Evolutionary conservation across 2,888 invertebrate genomes (phyloP).

Genomic region (Xanthorhoe designata): DNA sequence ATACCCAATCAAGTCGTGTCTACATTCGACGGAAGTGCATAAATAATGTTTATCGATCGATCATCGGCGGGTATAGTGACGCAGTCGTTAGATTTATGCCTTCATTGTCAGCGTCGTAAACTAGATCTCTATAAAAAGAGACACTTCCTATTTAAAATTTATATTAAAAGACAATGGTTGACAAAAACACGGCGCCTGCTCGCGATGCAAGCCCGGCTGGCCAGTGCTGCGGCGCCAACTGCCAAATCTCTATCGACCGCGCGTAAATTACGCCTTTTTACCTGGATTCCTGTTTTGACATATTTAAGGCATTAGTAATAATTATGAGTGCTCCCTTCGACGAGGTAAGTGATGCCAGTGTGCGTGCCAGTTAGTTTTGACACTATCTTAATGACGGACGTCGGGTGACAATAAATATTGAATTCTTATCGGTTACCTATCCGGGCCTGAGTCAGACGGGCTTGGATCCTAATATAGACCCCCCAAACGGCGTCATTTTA

Average conservation of each 20-base stretch:
- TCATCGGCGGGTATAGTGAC: constrained; percentile 79
- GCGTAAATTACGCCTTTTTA: constrained; percentile 86
- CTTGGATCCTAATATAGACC: constrained; percentile 77
- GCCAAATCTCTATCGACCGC: constrained; percentile 85
- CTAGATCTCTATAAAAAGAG: constrained; percentile 85
- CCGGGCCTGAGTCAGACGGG: constrained; percentile 69
- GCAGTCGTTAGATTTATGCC: constrained; percentile 83
- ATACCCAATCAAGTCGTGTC: constrained; percentile 61
- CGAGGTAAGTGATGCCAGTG: constrained; percentile 71
- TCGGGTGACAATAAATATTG: constrained; percentile 84
- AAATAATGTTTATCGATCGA: constrained; percentile 85
- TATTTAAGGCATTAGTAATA: constrained; percentile 86
- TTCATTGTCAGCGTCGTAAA: constrained; percentile 84
- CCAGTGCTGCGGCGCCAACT: constrained; percentile 79
- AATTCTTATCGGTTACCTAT: constrained; percentile 80
- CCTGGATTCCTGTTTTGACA: constrained; percentile 86
- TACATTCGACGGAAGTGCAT: constrained; percentile 76
- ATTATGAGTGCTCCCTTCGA: constrained; percentile 81
- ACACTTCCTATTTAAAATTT: constrained; percentile 85
- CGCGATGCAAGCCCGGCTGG: constrained; percentile 67
- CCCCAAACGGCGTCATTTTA: constrained; percentile 65
- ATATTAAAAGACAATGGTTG: constrained; percentile 85
- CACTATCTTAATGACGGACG: constrained; percentile 85
- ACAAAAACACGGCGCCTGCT: constrained; percentile 83
- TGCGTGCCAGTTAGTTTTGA: constrained; percentile 81